Base-by-base conservation (phyloP, 2,113 vertebrate species). In the Nettapus auritus region DNA sequence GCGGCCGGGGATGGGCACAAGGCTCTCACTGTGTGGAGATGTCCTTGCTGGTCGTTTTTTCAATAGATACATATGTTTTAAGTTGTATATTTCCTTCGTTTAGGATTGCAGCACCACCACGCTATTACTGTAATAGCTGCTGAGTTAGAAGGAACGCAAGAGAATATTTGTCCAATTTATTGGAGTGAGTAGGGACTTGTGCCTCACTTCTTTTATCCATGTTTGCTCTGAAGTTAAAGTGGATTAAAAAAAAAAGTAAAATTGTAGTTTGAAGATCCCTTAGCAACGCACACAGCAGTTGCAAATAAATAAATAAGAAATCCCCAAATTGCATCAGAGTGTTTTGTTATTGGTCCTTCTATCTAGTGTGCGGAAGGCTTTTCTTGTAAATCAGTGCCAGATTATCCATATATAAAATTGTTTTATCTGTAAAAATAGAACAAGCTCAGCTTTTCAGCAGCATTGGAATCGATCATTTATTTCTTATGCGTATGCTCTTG, bases 391-490 rank as follows among this genome's bases (percentile, higher is more conserved):
- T 86, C 66, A 44, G 3, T 75, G 67, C 31, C 48, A 86, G 26
- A 64, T 94, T 75, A 83, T 63, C 33, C 67, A 22, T 86, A 34
- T 67, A 78, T 67, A 74, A 90, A 88, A 59, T 67, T 2, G 1
- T 55, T 88, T 90, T 92, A 52, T 67, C n/a, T 82, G 22, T 78
- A 89, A 92, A 93, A 96, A 68, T 68, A 84, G 80, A 90, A 81
- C 56, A 52, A 92, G 73, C 42, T 90, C 66, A 78, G 56, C 90
- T 81, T 93, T 92, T 94, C 90, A 86, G 80, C 83, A 86, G 64
- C 40, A 26, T 63, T 6, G 1, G 77, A 81, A 92, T 90, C 4
- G 13, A 91, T 95, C 48, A 63, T 50, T 88, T 83, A 60, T 90
- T 91, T 91, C 34, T 92, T 80, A 36, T 75, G 46, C n/a, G 38